phyloP scores from a whole-genome alignment of 2,113 vertebrate genomes.

The Colius striatus region DNA sequence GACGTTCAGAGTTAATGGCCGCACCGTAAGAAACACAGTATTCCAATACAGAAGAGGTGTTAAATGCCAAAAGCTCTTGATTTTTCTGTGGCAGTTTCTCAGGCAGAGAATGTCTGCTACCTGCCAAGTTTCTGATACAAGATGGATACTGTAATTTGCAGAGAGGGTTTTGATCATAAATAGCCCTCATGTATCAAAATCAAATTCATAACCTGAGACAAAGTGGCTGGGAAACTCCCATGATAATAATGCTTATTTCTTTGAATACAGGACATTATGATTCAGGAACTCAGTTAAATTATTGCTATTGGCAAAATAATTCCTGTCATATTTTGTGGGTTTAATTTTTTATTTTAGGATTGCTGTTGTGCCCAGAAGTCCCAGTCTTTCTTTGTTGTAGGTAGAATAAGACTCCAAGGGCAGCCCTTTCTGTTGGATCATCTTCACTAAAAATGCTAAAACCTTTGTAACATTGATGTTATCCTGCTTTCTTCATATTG shows the following conservation, averaged over 20 bases:
- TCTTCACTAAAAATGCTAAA: not conserved
- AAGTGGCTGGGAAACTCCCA: not conserved
- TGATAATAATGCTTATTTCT: not conserved
- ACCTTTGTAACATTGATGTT: not conserved
- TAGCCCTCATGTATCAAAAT: not conserved
- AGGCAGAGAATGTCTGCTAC: not conserved
- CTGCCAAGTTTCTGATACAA: not conserved
- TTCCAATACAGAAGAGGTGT: not conserved
- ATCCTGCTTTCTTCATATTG: not conserved
- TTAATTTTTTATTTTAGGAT: not conserved
- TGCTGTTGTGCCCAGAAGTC: not conserved
- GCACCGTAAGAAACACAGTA: not conserved
- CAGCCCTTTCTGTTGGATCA: not conserved
- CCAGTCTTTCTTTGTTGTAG: not conserved
- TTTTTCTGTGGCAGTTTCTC: not conserved
- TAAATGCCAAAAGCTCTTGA: not conserved
- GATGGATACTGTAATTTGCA: not conserved
- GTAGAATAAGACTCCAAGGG: not conserved
- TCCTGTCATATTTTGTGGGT: not conserved
- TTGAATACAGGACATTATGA: not conserved
- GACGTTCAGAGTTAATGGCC: not conserved
- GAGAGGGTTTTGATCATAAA: not conserved
- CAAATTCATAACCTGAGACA: not conserved
- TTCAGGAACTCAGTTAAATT: not conserved
- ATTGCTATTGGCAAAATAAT: not conserved